These are phyloP conservation scores for Dynastes tityus DNA, from an alignment of 2,888 invertebrate genomes.

Conservation along the genomic window DNA sequence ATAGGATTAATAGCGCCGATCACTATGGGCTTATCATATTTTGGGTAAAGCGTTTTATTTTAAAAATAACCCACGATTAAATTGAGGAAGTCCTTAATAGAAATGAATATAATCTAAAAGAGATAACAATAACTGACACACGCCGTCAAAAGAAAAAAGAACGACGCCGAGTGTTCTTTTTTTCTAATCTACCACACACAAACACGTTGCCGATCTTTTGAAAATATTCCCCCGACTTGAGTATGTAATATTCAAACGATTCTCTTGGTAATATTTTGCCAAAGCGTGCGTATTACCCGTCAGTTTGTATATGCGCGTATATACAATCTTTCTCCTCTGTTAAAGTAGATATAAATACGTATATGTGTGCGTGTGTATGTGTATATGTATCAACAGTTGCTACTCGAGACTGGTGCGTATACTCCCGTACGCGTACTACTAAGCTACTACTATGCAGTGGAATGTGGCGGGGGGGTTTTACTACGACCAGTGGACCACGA, in stretches of 20 bases:
- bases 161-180: conserved; percentile 31
- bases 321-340: conserved; percentile 8
- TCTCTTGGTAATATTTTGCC: conserved; percentile 28
- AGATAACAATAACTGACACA: conserved; percentile 31
- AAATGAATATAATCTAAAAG: conserved; percentile 6
- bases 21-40: conserved; percentile 2
- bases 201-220: conserved; percentile 22
- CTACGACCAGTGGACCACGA: conserved; percentile 65
- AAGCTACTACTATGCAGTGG: conserved; percentile 64
- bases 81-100: conserved; percentile 21
- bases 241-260: conserved; percentile 11
- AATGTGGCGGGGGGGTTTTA: conserved; percentile 66
- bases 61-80: conserved; percentile 20
- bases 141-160: conserved; percentile 24
- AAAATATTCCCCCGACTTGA: conserved; percentile 17
- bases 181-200: conserved; percentile 26
- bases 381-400: conserved; percentile 53
- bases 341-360: conserved; percentile 12
- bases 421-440: conserved; percentile 58
- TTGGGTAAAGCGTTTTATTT: not conserved
- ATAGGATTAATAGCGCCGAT: conserved; percentile 2
- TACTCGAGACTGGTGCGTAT: conserved; percentile 57
- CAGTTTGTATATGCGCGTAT: conserved; percentile 5
- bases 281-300: conserved; percentile 26
- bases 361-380: conserved; percentile 13